These are phyloP conservation scores for Thunnus maccoyii DNA, from an alignment of 2,113 vertebrate genomes.

Conservation along the genomic window DNA sequence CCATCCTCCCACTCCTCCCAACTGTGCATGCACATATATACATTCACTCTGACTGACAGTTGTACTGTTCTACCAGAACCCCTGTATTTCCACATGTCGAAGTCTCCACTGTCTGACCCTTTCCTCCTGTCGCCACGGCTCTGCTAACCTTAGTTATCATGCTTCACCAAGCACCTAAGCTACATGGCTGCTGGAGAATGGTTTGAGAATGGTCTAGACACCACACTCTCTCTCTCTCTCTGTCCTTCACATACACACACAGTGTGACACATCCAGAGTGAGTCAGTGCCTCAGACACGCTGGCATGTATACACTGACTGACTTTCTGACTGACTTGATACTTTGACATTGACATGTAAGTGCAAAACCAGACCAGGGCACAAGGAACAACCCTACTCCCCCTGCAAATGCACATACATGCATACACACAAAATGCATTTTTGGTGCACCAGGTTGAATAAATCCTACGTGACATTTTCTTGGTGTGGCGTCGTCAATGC, in stretches of 20 bases:
- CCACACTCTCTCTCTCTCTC: not conserved
- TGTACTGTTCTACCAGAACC: slow-evolving; percentile 18
- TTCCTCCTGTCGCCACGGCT: slow-evolving; percentile 43
- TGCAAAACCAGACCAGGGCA: slow-evolving; percentile 44
- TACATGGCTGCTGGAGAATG: slow-evolving; percentile 57
- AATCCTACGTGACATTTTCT: slow-evolving; percentile 59
- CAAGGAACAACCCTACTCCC: not conserved
- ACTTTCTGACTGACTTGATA: slow-evolving; percentile 52
- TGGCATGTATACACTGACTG: slow-evolving; percentile 39
- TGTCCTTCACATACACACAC: slow-evolving; percentile 18
- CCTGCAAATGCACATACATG: slow-evolving; percentile 18
- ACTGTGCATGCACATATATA: not conserved
- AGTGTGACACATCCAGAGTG: slow-evolving; percentile 55
- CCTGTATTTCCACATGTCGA: slow-evolving; percentile 55
- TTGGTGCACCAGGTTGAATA: slow-evolving; percentile 44
- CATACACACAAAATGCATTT: slow-evolving; percentile 30
- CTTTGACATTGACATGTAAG: slow-evolving; percentile 60
- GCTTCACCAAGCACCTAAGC: slow-evolving; percentile 71
- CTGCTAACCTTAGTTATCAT: slow-evolving; percentile 73
- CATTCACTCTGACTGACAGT: slow-evolving; percentile 47
- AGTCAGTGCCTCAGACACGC: slow-evolving; percentile 55
- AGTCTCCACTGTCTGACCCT: slow-evolving; percentile 55
- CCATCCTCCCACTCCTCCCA: not conserved
- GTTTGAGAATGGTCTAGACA: slow-evolving; percentile 51
- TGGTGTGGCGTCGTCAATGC: slow-evolving; percentile 6